Conservation (phyloP, 2,888 invertebrate species). For the Notodonta dromedarius region DNA sequence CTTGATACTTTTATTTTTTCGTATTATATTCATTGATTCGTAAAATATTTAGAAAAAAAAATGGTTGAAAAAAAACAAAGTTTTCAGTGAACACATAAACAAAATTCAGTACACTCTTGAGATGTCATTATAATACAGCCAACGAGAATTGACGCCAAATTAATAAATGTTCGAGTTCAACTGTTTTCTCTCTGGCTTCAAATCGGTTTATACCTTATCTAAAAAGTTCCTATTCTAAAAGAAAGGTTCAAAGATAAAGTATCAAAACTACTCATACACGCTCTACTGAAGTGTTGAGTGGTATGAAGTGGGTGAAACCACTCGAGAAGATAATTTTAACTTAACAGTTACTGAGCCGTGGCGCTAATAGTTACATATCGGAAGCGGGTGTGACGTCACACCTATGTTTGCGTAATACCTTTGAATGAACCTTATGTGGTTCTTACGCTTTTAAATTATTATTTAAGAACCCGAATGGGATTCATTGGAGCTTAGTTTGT, state of each 20-base stretch:
- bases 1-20: conserved; percentile 37
- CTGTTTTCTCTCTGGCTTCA: too few species aligned
- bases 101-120: too few species aligned
- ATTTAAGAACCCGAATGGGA: background rate
- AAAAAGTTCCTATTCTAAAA: too few species aligned
- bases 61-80: too few species aligned
- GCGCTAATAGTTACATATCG: conserved; percentile 43
- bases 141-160: too few species aligned
- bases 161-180: too few species aligned
- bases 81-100: too few species aligned
- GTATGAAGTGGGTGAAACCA: conserved; percentile 45
- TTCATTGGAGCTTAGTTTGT: background rate
- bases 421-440: background rate
- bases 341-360: conserved; percentile 38
- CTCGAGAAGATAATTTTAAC: conserved; percentile 62
- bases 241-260: conserved; percentile 12
- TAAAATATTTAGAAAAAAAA: too few species aligned
- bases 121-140: too few species aligned
- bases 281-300: conserved; percentile 46
- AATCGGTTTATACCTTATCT: too few species aligned
- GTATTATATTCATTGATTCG: conserved; percentile 5
- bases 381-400: conserved; percentile 13
- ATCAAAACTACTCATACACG: conserved; percentile 26
- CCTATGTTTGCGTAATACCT: background rate
- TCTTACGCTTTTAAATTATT: background rate